Evolutionary conservation across 2,113 vertebrate species (phyloP).

Genomic region (Rousettus leschenaultii): DNA sequence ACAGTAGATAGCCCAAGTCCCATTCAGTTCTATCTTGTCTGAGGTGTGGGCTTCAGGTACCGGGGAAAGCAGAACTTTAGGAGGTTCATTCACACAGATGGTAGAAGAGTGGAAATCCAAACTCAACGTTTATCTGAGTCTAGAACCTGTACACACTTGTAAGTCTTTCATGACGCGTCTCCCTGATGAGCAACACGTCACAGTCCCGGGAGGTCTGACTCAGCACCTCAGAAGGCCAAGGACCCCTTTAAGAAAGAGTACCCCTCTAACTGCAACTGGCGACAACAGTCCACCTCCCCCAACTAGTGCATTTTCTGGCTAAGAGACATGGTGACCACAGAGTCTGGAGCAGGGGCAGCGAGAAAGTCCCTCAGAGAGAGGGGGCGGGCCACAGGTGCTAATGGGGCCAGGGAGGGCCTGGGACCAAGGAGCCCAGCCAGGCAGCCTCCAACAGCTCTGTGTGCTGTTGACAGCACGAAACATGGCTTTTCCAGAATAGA

Average conservation of each 20-base stretch:
- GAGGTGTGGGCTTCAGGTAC: background rate
- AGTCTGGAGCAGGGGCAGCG: background rate
- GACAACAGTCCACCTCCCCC: too few species aligned
- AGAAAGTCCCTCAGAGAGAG: background rate
- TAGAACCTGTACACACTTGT: background rate
- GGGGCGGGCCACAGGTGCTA: too few species aligned
- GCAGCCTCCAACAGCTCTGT: background rate
- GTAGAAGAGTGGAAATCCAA: background rate
- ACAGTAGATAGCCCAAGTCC: background rate
- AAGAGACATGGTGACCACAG: background rate
- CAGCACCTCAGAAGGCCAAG: background rate
- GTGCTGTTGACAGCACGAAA: background rate
- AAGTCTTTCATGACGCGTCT: background rate
- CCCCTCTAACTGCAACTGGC: background rate
- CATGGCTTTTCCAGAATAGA: background rate
- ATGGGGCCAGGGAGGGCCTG: too few species aligned
- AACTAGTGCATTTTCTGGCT: background rate
- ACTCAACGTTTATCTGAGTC: background rate
- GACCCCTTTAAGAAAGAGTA: background rate
- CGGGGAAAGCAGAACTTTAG: too few species aligned
- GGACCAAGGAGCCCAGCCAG: background rate
- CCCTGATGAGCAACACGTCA: background rate
- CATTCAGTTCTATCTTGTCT: background rate
- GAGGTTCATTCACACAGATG: background rate
- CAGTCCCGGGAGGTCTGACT: background rate